Evolutionary conservation across 2,888 invertebrate species (phyloP).

Genomic region (Seladonia tumulorum): DNA sequence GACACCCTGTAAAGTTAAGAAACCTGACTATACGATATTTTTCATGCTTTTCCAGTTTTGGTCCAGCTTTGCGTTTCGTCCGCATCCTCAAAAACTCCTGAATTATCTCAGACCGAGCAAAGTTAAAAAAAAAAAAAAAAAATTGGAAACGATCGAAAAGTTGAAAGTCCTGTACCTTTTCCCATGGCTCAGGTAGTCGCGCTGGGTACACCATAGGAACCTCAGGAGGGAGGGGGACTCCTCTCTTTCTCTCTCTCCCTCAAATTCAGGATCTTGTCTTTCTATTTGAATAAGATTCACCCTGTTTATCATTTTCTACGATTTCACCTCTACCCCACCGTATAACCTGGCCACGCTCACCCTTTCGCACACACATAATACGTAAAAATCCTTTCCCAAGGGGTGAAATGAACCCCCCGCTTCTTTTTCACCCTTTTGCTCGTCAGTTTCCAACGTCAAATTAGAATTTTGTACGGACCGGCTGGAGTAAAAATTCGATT

Average conservation of each 20-base stretch:
- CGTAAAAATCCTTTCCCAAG: conserved; percentile 82
- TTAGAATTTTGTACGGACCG: conserved; percentile 81
- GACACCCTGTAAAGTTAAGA: no score
- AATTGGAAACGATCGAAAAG: conserved; percentile 59
- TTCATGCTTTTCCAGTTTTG: neutral
- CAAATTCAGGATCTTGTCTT: conserved; percentile 81
- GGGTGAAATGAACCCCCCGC: conserved; percentile 73
- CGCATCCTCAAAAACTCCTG: neutral
- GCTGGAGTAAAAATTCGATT: conserved; percentile 77
- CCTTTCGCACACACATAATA: conserved; percentile 71
- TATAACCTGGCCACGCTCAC: conserved; percentile 53
- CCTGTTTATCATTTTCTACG: conserved; percentile 82
- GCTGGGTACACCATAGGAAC: conserved; percentile 49
- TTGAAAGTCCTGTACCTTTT: conserved; percentile 71
- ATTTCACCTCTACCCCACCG: conserved; percentile 67
- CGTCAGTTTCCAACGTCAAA: conserved; percentile 80
- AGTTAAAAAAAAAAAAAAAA: conserved; percentile 26
- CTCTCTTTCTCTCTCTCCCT: conserved; percentile 47
- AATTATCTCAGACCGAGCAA: conserved; percentile 4
- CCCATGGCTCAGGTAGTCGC: conserved; percentile 74
- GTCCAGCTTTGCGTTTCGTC: neutral
- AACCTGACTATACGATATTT: no score
- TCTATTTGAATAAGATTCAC: conserved; percentile 83
- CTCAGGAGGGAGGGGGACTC: conserved; percentile 39
- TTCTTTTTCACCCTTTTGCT: conserved; percentile 63